These are phyloP conservation scores for Leucania comma DNA, from an alignment of 2,888 invertebrate species.

Conservation along the genomic window DNA sequence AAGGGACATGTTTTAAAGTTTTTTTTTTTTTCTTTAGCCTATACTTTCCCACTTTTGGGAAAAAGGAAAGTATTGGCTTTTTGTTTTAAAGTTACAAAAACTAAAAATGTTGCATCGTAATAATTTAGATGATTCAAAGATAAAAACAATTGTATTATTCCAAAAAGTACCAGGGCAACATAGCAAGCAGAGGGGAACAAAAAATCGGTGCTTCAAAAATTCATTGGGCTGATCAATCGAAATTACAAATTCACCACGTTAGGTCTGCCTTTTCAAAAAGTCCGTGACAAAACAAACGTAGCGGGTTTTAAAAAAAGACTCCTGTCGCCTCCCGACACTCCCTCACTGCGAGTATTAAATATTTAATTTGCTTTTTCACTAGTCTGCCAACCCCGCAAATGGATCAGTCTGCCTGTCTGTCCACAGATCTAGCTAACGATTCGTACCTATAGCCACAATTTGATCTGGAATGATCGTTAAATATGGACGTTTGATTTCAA, in stretches of 20 bases:
- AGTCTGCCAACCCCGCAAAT: conserved; percentile 68
- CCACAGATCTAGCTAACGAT: conserved; percentile 51
- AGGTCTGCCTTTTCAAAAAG: conserved; percentile 44
- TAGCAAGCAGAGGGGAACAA: conserved; percentile 4
- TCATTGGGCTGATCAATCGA: conserved; percentile 50
- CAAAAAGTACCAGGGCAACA: conserved; percentile 37
- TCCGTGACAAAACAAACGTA: conserved; percentile 57
- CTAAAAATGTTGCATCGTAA: not conserved
- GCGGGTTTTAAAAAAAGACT: conserved; percentile 55
- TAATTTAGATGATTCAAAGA: not conserved
- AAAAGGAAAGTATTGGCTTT: too few species aligned
- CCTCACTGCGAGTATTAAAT: conserved; percentile 75
- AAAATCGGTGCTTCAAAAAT: conserved; percentile 43
- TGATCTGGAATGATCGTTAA: conserved; percentile 14
- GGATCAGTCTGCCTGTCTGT: conserved; percentile 72
- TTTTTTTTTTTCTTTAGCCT: too few species aligned
- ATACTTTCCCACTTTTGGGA: too few species aligned
- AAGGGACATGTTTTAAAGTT: not conserved
- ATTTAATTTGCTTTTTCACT: conserved; percentile 77
- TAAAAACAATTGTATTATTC: not conserved
- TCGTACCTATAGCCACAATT: conserved; percentile 37
- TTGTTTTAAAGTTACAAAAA: too few species aligned
- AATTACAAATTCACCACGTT: conserved; percentile 56
- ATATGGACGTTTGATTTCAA: conserved; percentile 9
- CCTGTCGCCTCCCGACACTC: conserved; percentile 66